Conservation (phyloP, 2,888 invertebrate genomes). For the Volucella inflata region DNA sequence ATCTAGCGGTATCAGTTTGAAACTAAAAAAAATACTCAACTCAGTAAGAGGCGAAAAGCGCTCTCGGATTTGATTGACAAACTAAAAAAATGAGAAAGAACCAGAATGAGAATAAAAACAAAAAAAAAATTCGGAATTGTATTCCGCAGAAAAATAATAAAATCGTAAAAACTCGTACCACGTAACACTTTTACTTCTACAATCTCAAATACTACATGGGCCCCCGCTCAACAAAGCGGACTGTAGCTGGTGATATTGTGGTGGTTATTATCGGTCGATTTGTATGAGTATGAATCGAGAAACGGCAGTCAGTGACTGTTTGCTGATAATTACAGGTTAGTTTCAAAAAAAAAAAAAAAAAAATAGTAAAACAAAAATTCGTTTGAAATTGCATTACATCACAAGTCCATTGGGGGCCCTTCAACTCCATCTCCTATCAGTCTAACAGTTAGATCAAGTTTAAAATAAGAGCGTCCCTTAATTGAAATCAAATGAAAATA, state of each 20-base stretch:
- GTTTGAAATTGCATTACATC: no score
- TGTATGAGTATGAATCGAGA: neutral
- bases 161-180: neutral
- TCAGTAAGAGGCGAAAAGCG: conserved; percentile 5
- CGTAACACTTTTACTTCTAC: conserved; percentile 6
- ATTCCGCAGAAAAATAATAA: neutral
- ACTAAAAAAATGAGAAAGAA: conserved; percentile 1
- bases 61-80: conserved; percentile 12
- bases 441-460: no score
- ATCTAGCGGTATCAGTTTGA: conserved; percentile 43
- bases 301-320: conserved; percentile 7
- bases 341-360: neutral
- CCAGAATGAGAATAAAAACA: neutral
- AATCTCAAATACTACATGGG: neutral
- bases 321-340: conserved; percentile 48
- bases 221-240: neutral
- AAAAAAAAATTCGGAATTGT: conserved; percentile 5
- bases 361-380: no score
- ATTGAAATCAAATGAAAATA: no score
- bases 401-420: no score
- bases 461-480: no score
- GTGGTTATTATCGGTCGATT: conserved; percentile 41
- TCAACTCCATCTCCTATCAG: no score
- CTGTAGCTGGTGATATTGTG: neutral
- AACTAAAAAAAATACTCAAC: conserved; percentile 25